These are phyloP conservation scores for Australoheros facetus DNA, from an alignment of 2,797 vertebrate species.

Conservation along the genomic window DNA sequence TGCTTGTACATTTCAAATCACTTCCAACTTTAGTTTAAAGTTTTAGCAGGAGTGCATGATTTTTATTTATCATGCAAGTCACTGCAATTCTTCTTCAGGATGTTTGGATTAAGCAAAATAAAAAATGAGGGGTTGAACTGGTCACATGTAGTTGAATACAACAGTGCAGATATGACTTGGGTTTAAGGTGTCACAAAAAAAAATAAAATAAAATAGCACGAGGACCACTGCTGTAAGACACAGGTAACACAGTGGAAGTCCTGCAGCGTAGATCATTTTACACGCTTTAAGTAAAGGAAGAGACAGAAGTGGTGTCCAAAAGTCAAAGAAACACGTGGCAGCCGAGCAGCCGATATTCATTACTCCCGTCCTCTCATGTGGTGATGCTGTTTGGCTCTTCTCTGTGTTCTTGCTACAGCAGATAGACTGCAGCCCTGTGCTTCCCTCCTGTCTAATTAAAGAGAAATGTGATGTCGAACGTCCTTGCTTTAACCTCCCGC, in stretches of 20 bases:
- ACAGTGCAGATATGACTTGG: neutral
- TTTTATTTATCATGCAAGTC: neutral
- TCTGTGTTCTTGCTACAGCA: slow-evolving; percentile 18
- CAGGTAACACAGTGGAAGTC: too few relatives aligned
- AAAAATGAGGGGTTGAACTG: neutral
- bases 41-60: neutral
- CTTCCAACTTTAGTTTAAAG: neutral
- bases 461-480: slow-evolving; percentile 42
- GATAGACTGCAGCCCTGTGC: slow-evolving; percentile 20
- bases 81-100: neutral
- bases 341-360: slow-evolving; percentile 20
- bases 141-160: neutral
- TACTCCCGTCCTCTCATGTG: slow-evolving; percentile 34
- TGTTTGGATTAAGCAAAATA: too few relatives aligned
- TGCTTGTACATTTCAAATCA: too few relatives aligned
- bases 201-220: neutral
- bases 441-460: slow-evolving; percentile 47
- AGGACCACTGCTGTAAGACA: neutral
- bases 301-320: neutral
- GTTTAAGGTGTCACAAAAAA: too few relatives aligned
- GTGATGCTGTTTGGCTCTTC: slow-evolving; percentile 17
- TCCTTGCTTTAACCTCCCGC: slow-evolving; percentile 58
- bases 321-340: neutral
- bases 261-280: neutral
- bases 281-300: neutral